Evolutionary conservation across 1,140 invertebrate species (phyloP), one percentile per base, ranked within the genome.

Genomic region (Macrostomum lignano): DNA sequence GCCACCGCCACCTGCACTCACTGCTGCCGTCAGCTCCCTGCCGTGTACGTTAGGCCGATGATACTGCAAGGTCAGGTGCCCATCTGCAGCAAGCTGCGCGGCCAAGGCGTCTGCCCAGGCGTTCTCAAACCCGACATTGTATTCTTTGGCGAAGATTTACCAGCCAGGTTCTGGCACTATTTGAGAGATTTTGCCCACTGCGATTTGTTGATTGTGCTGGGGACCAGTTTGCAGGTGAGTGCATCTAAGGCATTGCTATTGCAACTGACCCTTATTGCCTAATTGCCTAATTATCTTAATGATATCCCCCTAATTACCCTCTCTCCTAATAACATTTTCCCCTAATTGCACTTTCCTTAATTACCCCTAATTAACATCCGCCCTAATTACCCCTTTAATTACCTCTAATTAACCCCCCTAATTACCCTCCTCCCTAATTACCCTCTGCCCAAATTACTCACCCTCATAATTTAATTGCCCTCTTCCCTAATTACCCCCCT

Each of bases 1-100:
- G 64, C 75, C 46, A 73, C 71, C 2, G 76, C 76, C 19, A 76
- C 75, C 41, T 93, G 84, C 52, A 52, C 76, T 1, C 61, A 65
- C 13, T 91, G 81, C 47, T 54, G 59, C 15, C n/a, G n/a, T n/a
- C n/a, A n/a, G n/a, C n/a, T n/a, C n/a, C 7, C 63, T 66, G 42
- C 60, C 68, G 42, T 77, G 74, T 49, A 50, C 63, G 25, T 64
- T 76, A 38, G 59, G 70, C 35, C 82, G 74, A 72, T 73, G 70
- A 60, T 66, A 66, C 62, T 62, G 67, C 68, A 33, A 33, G 7
- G n/a, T n/a, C 13, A 33, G 31, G 25, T 31, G 25, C 17, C 25
- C n/a, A n/a, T n/a, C n/a, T n/a, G n/a, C n/a, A n/a, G n/a, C n/a
- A 31, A 14, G 15, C 15, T 23, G 11, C 19, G n/a, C n/a, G n/a